Evolutionary conservation across 2,888 invertebrate genomes (phyloP).

Genomic region (Schizaphis graminum): DNA sequence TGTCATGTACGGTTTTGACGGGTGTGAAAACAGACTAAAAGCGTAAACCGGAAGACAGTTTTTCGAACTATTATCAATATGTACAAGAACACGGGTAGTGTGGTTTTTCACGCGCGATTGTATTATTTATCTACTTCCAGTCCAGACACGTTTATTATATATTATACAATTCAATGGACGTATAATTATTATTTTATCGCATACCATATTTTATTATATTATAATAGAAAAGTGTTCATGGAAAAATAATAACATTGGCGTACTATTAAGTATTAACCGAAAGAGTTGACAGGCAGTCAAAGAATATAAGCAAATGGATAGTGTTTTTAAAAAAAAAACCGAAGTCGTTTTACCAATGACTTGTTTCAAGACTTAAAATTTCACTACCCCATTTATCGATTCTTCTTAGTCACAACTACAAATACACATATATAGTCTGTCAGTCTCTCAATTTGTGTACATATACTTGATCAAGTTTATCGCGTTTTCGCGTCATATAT

Average conservation of each 20-base stretch:
- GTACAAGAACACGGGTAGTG: neutral
- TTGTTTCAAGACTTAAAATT: neutral
- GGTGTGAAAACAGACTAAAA: slow-evolving; percentile 40
- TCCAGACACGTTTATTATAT: neutral
- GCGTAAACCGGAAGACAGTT: slow-evolving; percentile 28
- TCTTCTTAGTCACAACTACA: neutral
- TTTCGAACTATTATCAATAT: slow-evolving; percentile 17
- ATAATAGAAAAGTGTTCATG: neutral
- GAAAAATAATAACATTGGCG: neutral
- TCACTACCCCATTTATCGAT: neutral
- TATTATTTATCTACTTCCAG: neutral
- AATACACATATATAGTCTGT: neutral
- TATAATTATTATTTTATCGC: neutral
- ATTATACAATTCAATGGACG: neutral
- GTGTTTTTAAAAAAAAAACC: neutral
- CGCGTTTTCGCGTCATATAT: neutral
- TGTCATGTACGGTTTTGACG: slow-evolving; percentile 22
- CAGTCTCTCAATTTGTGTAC: neutral
- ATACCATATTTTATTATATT: neutral
- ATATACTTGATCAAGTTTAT: neutral
- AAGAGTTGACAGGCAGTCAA: neutral
- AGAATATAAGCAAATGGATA: neutral
- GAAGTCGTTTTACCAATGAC: neutral
- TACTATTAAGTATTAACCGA: neutral
- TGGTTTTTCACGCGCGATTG: neutral